Base-by-base conservation (phyloP, 2,888 invertebrate species). In the Caenorhabditis imperialis region DNA sequence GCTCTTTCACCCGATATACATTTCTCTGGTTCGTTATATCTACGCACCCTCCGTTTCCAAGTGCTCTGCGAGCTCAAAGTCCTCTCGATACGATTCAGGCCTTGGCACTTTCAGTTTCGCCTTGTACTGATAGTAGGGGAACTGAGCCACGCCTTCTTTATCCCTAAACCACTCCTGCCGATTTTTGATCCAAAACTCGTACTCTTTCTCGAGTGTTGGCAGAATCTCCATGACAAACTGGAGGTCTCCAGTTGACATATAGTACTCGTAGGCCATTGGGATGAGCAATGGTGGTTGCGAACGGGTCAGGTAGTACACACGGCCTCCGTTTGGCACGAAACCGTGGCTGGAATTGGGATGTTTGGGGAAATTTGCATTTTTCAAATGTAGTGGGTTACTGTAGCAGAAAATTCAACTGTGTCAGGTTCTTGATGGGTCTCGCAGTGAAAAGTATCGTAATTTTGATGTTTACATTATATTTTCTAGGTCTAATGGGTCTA, bases 281-380 rank as follows among this genome's bases (percentile, higher is more conserved):
- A 89, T 90, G 25, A 91, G 87, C 20, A 90, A 85, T 2, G 91
- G 91, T 2, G 91, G 91, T 81, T 91, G 91, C 40, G 90, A 89
- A 40, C 86, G 77, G 8, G 87, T 83, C 35, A 88, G 77, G 83
- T 92, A 96, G 88, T 96, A 96, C 40, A 94, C 91, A 57, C 96
- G 91, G 0, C 94, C 95, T 0, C 96, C 96, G 84, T 96, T 96
- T 0, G 96, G 96, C 67, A 96, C 86, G 55, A 88, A 88, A 0
- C 90, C 89, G 72, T 87, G 86, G 58, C 89, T 89, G 63, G 53
- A 81, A 71, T 44, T 47, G 30, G 18, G 40, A 40, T 10, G 5
- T 40, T 40, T 14, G 6, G 35, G 35, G 35, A 35, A 35, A 35
- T 35, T 35, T 35, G 35, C 7, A 35, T 35, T 35, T n/a, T 35